Evolutionary conservation across 1,140 invertebrate genomes (phyloP), one percentile per base, ranked within the genome.

Genomic region (Drosophila tristis): DNA sequence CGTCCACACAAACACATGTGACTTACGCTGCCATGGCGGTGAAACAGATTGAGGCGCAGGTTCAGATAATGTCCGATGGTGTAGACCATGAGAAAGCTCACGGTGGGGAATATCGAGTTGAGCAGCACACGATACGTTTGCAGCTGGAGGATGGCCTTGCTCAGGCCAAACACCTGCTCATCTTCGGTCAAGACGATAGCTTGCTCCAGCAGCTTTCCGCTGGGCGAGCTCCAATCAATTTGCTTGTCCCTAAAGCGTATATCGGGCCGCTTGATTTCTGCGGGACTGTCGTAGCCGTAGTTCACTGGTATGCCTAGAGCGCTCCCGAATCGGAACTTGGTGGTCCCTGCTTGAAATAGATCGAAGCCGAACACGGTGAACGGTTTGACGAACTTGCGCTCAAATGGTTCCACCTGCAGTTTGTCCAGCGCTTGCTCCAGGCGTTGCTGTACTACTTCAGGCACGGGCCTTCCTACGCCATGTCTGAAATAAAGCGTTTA

Each of bases 111-210:
- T 4, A 92, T 51, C 3, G 93, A 93, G 76, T 94, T 93, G 47
- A 93, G 80, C 13, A 94, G 80, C 6, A 95, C 75, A 72, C 94
- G 93, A 50, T 93, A 87, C 7, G 94, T 94, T 55, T 94, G 92
- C 9, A 93, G 90, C 84, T 94, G 93, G 55, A 95, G 85, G 47
- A 97, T 93, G 92, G 97, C 94, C 63, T 95, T 93, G 55, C 95
- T 96, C 23, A 97, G 94, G 9, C 94, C 96, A 93, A 96, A 97
- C 60, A 96, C 94, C 84, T 96, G 94, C 5, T 96, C 96, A 48
- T 96, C 94, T 47, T 96, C 95, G 8, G 95, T 95, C 2, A 97
- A 78, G 2, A 96, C 85, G 13, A 97, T 74, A 1, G 96, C 94
- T 3, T 95, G 86, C 31, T 95, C 80, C 13, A 97, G 92, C 43